Evolutionary conservation across 2,113 vertebrate genomes (phyloP), one percentile per base, ranked within the genome.

Genomic region (Eclectus roratus): DNA sequence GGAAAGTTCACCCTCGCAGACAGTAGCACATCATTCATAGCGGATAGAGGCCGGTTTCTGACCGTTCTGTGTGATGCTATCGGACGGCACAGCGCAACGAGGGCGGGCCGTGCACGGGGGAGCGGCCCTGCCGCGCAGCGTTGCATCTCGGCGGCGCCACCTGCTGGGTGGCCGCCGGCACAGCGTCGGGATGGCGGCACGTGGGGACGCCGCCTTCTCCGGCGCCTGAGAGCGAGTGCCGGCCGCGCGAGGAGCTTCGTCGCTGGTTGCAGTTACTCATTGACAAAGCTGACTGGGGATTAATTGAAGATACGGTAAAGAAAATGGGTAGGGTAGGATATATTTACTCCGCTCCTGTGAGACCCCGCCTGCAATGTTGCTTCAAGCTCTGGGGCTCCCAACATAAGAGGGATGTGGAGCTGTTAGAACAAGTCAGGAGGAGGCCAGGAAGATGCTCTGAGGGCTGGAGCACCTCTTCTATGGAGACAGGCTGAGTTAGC

Each of bases 131-230:
- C 10, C 3, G 5, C 4, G 19, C 20, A 1, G 8, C 5, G 11
- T 11, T 7, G 13, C 5, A 3, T 33, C 6, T 14, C 29, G 15
- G 21, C 29, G 10, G 94, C 92, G 96, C 96, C 96, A 95, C 96
- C 96, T 96, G 93, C 96, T 96, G 97, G 94, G 52, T 82, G 31
- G 19, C 19, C 18, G 18, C 8, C 7, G 55, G 31, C 55, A 56
- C 31, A 58, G 78, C 92, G 52, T 23, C 52, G 21, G 71, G 39
- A 28, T 25, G 31, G 43, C 21, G 39, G 28, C 9, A 9, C 27
- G 61, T 41, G 20, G 13, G 21, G 29, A 6, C 37, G 12, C 29
- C 3, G 29, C 52, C 14, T 25, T 18, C 15, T 4, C 21, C 21
- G 5, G 19, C n/a, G n/a, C 4, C 58, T 37, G n/a, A 37, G 58